phyloP scores from a whole-genome alignment of 1,140 invertebrate species.

The Drosophila mayri region DNA sequence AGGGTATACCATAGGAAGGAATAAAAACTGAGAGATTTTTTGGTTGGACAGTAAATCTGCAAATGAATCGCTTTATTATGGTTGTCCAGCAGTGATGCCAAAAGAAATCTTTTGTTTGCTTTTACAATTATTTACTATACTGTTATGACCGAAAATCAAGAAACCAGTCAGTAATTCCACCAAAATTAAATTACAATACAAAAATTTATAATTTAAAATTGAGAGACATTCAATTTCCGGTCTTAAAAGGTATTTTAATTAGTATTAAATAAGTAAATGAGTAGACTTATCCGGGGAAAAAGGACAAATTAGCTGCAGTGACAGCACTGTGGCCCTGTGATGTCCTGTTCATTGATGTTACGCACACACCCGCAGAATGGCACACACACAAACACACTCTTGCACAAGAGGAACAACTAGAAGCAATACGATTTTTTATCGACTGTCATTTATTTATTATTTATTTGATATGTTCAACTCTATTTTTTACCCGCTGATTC shows the following conservation, averaged over 20 bases:
- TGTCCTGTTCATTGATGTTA: slow-evolving; percentile 36
- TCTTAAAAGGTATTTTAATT: no score
- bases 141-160: no score
- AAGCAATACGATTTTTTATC: slow-evolving; percentile 61
- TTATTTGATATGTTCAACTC: slow-evolving; percentile 67
- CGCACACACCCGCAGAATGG: slow-evolving; percentile 11
- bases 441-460: slow-evolving; percentile 71
- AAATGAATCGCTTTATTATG: slow-evolving; percentile 73
- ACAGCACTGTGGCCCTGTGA: slow-evolving; percentile 10
- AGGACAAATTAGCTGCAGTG: not conserved
- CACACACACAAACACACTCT: not conserved
- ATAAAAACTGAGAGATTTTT: not conserved
- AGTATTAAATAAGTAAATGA: not conserved
- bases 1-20: not conserved
- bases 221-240: no score
- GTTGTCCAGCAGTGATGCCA: slow-evolving; percentile 22
- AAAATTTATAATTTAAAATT: not conserved
- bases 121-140: not conserved
- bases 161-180: not conserved
- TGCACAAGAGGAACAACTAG: slow-evolving; percentile 31
- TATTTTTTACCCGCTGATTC: slow-evolving; percentile 38
- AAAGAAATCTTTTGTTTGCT: not conserved
- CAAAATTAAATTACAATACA: rapidly evolving
- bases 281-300: no score
- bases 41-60: slow-evolving; percentile 42